Base-by-base conservation (phyloP, 2,113 vertebrate species). In the Macaca mulatta region DNA sequence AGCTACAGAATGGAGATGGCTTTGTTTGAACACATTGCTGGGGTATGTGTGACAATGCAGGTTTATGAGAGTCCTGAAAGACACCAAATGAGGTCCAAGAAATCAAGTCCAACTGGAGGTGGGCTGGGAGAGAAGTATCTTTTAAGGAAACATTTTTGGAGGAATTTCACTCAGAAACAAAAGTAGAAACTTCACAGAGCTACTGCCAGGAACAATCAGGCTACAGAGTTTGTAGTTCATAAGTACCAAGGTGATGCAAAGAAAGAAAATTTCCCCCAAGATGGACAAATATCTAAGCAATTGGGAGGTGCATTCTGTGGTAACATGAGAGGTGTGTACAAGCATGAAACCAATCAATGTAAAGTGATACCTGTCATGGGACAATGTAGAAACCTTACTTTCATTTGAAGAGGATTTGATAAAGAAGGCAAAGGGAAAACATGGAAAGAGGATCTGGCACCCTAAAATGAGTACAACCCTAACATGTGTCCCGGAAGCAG, bases 401-500 rank as follows among this genome's bases (percentile, higher is more conserved):
- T 95, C 74, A 74, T 86, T 64, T 87, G 17, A 81, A 97, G 85
- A 95, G 16, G 22, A n/a, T 25, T 79, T 94, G n/a, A 84, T 93
- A 85, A 95, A 70, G 48, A 79, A 14, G 35, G n/a, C 45, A 85
- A 94, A 38, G 11, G 22, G 43, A 74, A 95, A 92, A 93, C 16
- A 48, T 35, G 22, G 12, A 40, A 77, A 67, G 13, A 67, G 14
- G 67, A 86, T 30, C 85, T n/a, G 14, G 50, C 94, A 35, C 25
- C 13, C 22, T 77, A 30, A 79, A 59, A 92, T 78, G 43, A 78
- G 10, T 23, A 52, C 18, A 22, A 8, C 35, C 6, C n/a, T 45
- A 69, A 38, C 48, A 14, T 18, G 6, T 64, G 38, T 78, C 80
- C 38, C 52, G 13, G 30, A 89, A 92, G 59, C 9, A 2, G 4